Base-by-base conservation (phyloP, 2,888 invertebrate genomes). In the Dione juno region DNA sequence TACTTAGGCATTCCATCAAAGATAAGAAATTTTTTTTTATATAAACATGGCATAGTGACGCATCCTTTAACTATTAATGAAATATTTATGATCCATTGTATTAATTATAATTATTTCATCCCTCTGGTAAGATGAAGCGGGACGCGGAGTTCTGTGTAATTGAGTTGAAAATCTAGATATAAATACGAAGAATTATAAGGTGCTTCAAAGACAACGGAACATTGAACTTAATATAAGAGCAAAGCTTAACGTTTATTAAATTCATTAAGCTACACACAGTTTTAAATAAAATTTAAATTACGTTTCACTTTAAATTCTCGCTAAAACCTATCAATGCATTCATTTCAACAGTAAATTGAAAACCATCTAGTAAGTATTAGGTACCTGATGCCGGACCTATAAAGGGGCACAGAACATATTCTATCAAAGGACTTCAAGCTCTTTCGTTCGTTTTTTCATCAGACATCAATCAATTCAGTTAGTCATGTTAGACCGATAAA, bases 351-450 rank as follows among this genome's bases (percentile, higher is more conserved):
- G 74, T 79, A 79, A 79, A 82, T 76, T 79, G 77, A 77, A 77
- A 76, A 77, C 75, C 78, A 78, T 79, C 79, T 77, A 78, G 77
- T 3, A n/a, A n/a, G n/a, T n/a, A n/a, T n/a, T n/a, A n/a, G n/a
- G n/a, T n/a, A n/a, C n/a, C 79, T 75, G 77, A 78, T 77, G 77
- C 73, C 79, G 83, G 84, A 82, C 84, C 84, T 82, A 85, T 79
- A 88, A 82, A 85, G 77, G 78, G 77, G 78, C 82, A 82, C 87
- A 81, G 88, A 89, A 89, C 87, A 88, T 87, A 84, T 85, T 86
- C 80, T 82, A 86, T 88, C 82, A 88, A 88, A 88, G 77, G 75
- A 77, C 74, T 76, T 73, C 68, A 37, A 68, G 65, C 67, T 72
- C 73, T 76, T 70, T 76, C 58, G 50, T 72, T 69, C 76, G 59